phyloP scores from a whole-genome alignment of 2,888 invertebrate genomes.

The Erebia epiphron region DNA sequence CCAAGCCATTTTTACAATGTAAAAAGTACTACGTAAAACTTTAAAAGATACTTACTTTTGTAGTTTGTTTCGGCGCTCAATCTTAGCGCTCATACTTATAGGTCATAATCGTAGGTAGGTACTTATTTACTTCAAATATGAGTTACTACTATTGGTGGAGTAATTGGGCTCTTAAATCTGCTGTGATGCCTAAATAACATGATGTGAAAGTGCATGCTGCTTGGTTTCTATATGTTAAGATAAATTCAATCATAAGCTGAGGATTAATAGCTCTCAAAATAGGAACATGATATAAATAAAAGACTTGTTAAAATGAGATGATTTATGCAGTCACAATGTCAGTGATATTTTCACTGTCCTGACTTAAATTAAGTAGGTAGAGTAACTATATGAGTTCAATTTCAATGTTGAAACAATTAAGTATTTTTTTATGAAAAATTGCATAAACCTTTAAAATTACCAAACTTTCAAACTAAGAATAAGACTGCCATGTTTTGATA shows the following conservation, averaged over 20 bases:
- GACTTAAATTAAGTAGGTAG: too few relatives aligned
- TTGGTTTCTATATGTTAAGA: not conserved
- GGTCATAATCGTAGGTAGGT: not conserved
- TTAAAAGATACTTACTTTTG: not conserved
- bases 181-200: conserved; percentile 22
- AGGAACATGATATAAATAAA: too few relatives aligned
- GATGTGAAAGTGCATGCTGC: conserved; percentile 29
- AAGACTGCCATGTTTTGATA: too few relatives aligned
- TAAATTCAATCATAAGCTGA: not conserved
- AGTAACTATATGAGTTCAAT: too few relatives aligned
- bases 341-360: too few relatives aligned
- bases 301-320: too few relatives aligned
- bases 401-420: too few relatives aligned
- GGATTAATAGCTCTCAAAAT: too few relatives aligned
- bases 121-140: not conserved
- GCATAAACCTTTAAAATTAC: too few relatives aligned
- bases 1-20: not conserved
- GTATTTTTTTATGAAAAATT: too few relatives aligned
- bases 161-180: not conserved
- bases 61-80: conserved; percentile 25
- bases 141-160: not conserved
- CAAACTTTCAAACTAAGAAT: too few relatives aligned
- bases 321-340: too few relatives aligned
- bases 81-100: conserved; percentile 26
- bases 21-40: not conserved